These are phyloP conservation scores for Etheostoma nigrum DNA, from an alignment of 2,797 vertebrate genomes.

Conservation along the genomic window DNA sequence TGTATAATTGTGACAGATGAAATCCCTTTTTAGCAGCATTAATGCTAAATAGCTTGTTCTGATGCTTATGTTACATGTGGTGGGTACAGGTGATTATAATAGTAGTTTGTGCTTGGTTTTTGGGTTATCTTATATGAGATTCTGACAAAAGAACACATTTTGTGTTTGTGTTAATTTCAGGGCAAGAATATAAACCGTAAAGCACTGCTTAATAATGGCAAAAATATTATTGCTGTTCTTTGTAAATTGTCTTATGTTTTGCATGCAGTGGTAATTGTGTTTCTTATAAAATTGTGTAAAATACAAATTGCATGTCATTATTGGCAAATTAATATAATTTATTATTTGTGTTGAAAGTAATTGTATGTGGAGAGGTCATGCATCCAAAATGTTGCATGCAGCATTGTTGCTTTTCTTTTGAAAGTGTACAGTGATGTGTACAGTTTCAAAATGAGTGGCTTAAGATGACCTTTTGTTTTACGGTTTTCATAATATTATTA, in stretches of 20 bases:
- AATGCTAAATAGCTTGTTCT: no score
- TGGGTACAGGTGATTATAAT: not conserved
- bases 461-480: not conserved
- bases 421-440: not conserved
- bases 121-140: not conserved
- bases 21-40: not conserved
- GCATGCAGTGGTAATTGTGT: not conserved
- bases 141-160: not conserved
- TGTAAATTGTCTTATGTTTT: not conserved
- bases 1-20: not conserved
- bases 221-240: not conserved
- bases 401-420: not conserved
- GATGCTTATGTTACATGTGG: not conserved
- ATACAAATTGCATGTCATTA: not conserved
- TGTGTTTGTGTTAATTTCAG: not conserved
- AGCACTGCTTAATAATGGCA: not conserved
- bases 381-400: not conserved
- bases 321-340: no score
- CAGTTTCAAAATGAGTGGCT: not conserved
- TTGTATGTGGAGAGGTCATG: no score
- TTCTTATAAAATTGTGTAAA: not conserved
- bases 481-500: not conserved
- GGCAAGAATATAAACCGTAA: not conserved
- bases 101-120: not conserved
- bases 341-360: not conserved